These are phyloP conservation scores for Imbricaverruca yamaguchii DNA, from an alignment of 2,888 invertebrate species.

Conservation along the genomic window DNA sequence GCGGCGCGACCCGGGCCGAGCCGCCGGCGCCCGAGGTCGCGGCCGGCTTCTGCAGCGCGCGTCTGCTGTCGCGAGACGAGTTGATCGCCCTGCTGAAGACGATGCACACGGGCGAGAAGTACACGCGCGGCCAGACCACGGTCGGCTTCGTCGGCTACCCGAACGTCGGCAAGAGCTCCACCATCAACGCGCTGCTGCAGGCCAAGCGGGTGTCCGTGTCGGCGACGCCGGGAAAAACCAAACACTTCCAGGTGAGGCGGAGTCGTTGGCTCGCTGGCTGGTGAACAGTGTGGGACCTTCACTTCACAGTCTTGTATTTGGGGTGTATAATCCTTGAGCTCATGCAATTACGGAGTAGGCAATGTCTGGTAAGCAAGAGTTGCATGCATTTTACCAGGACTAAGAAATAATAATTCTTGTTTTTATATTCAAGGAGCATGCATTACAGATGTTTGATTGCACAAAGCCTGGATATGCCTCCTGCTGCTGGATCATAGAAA, in stretches of 20 bases:
- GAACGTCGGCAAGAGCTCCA: slow-evolving; percentile 99
- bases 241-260: slow-evolving; percentile 66
- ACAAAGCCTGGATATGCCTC: too few relatives aligned
- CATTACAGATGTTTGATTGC: too few relatives aligned
- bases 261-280: too few relatives aligned
- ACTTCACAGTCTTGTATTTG: too few relatives aligned
- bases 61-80: slow-evolving; percentile 58
- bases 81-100: slow-evolving; percentile 63
- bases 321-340: too few relatives aligned
- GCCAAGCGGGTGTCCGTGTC: slow-evolving; percentile 78
- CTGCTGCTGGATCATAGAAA: too few relatives aligned
- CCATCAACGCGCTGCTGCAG: slow-evolving; percentile 85
- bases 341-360: too few relatives aligned
- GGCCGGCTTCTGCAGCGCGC: slow-evolving; percentile 47
- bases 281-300: too few relatives aligned
- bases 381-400: too few relatives aligned
- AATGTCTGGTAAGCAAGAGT: too few relatives aligned
- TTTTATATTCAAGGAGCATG: too few relatives aligned
- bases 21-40: slow-evolving; percentile 29
- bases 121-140: slow-evolving; percentile 52
- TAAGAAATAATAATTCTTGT: too few relatives aligned
- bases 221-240: slow-evolving; percentile 96
- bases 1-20: slow-evolving; percentile 1
- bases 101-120: slow-evolving; percentile 44
- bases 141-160: slow-evolving; percentile 96